phyloP scores from a whole-genome alignment of 23 tunicate species.

The Aplidium turbinatum region DNA sequence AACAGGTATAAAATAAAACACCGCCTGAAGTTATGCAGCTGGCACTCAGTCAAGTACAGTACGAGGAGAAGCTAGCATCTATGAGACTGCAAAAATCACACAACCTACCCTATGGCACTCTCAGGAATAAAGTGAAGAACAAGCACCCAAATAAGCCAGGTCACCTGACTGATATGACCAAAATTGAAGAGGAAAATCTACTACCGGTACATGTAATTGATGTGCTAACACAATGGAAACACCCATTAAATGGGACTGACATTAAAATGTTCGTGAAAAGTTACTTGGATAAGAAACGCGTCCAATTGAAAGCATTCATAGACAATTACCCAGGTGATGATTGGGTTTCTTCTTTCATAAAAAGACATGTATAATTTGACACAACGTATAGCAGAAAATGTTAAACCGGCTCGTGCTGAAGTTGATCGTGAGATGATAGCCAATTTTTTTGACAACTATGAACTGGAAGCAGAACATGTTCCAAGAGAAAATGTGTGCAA shows the following conservation, averaged over 20 bases:
- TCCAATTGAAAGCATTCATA: neutral
- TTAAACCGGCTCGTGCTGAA: constrained; percentile 16
- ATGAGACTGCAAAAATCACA: too few relatives aligned
- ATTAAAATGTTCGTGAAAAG: constrained; percentile 16
- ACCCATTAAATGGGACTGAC: constrained; percentile 9
- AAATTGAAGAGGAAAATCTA: constrained; percentile 21
- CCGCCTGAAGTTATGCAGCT: constrained; percentile 3
- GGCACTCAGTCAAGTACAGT: neutral
- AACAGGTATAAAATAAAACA: constrained; percentile 1
- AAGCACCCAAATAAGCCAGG: constrained; percentile 32
- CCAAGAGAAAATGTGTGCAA: constrained; percentile 21
- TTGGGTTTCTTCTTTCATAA: constrained; percentile 10
- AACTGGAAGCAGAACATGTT: neutral
- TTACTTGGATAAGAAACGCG: constrained; percentile 25
- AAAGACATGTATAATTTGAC: constrained; percentile 17
- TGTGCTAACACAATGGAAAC: constrained; percentile 5
- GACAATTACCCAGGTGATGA: constrained; percentile 34
- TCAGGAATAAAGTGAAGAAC: constrained; percentile 10
- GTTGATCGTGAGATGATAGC: neutral
- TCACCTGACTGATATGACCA: constrained; percentile 8
- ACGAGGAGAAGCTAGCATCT: too few relatives aligned
- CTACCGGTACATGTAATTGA: neutral
- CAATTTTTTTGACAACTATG: constrained; percentile 19
- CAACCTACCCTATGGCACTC: constrained; percentile 41
- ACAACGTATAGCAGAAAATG: constrained; percentile 16